Percentiles rank a stretch among this genome's conserved stretches.
Conservation (phyloP, 2,113 vertebrate species). For the Gnathonemus longibarbis region DNA sequence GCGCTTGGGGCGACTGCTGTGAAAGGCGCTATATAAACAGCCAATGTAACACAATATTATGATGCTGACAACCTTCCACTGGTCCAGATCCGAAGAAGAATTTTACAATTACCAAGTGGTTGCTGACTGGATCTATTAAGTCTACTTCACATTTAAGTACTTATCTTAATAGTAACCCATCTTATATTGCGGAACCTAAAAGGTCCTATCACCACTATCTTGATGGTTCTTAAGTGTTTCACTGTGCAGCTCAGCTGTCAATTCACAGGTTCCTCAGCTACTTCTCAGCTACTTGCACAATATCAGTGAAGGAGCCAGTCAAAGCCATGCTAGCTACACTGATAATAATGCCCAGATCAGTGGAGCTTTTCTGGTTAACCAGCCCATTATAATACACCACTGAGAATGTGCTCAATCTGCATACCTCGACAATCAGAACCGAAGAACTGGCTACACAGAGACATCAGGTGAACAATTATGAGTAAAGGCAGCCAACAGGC, state of each 20-base stretch:
- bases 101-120: neutral
- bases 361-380: neutral
- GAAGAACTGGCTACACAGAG: neutral
- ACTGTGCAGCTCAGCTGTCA: neutral
- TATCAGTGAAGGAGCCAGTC: neutral
- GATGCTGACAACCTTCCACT: neutral
- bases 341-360: neutral
- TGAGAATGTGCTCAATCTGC: neutral
- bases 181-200: neutral
- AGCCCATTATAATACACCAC: neutral
- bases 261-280: neutral
- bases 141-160: neutral
- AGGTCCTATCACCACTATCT: neutral
- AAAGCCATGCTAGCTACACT: neutral
- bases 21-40: neutral
- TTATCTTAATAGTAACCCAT: neutral
- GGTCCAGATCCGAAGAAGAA: neutral
- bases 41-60: neutral
- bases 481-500: neutral
- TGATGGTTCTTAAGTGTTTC: neutral
- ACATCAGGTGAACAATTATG: neutral
- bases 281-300: neutral
- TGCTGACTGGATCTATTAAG: neutral
- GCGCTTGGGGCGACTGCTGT: neutral
- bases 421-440: neutral